These are phyloP conservation scores for Myripristis jacobus DNA, from an alignment of 2,797 vertebrate species.

Conservation along the genomic window DNA sequence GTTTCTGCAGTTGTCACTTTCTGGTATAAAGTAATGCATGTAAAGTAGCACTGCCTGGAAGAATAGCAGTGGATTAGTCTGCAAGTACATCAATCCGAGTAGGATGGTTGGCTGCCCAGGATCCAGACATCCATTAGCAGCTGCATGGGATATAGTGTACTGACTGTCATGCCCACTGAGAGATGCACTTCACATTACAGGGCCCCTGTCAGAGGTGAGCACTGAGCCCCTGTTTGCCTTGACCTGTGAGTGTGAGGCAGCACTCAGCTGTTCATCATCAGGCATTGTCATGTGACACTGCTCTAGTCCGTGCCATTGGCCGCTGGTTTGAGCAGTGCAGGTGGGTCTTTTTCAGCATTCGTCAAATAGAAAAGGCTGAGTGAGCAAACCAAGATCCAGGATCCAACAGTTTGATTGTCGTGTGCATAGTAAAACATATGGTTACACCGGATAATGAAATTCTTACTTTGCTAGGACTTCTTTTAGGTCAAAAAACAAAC, in stretches of 20 bases:
- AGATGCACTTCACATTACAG: slow-evolving; percentile 21
- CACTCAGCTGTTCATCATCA: neutral
- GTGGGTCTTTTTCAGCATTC: too few species aligned
- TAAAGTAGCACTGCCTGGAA: slow-evolving; percentile 2
- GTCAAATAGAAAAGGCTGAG: neutral
- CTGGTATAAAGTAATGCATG: neutral
- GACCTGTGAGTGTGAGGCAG: neutral
- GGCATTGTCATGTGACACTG: slow-evolving; percentile 4
- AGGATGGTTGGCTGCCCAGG: slow-evolving; percentile 7
- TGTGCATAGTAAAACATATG: too few species aligned
- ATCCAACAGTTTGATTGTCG: too few species aligned
- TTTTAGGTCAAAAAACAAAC: too few species aligned
- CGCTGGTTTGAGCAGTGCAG: neutral
- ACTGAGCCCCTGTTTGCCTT: slow-evolving; percentile 1
- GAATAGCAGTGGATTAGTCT: slow-evolving; percentile 6
- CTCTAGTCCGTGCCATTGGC: neutral
- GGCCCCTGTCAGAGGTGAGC: slow-evolving; percentile 19
- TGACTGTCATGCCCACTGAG: slow-evolving; percentile 20
- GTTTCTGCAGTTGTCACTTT: neutral
- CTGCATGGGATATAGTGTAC: slow-evolving; percentile 40
- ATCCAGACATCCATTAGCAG: slow-evolving; percentile 35
- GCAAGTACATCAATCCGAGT: slow-evolving; percentile 9
- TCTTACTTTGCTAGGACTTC: too few species aligned
- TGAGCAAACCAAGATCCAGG: neutral
- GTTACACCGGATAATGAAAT: too few species aligned